Percentiles rank a stretch among this genome's conserved stretches.
phyloP scores from a whole-genome alignment of 2,797 vertebrate genomes.

The Cuniculus paca region DNA sequence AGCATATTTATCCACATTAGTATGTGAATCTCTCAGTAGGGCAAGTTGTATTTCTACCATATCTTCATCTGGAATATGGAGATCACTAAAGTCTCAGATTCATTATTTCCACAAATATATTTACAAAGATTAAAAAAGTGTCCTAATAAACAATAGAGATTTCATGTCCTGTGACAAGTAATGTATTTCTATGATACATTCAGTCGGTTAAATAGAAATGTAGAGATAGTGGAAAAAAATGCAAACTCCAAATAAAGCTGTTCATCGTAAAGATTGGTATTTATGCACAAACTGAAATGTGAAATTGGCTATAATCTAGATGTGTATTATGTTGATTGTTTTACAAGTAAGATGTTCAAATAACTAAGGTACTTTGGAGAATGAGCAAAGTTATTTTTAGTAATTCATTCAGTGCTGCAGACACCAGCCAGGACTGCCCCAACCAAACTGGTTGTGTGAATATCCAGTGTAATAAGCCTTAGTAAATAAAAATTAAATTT shows the following conservation, averaged over 20 bases:
- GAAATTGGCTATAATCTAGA: not conserved
- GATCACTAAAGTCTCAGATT: not conserved
- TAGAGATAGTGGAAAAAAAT: not conserved
- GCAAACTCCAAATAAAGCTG: not conserved
- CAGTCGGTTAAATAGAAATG: not conserved
- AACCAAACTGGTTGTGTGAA: not conserved
- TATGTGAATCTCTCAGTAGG: slow-evolving; percentile 3
- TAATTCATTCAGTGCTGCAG: not conserved
- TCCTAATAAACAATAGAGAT: not conserved
- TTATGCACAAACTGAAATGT: not conserved
- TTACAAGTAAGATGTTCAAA: not conserved
- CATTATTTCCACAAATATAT: not conserved
- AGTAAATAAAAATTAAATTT: not conserved
- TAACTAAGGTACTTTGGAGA: not conserved
- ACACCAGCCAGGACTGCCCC: not conserved
- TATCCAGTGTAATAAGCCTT: not conserved
- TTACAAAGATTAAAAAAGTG: not conserved
- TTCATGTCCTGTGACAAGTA: not conserved
- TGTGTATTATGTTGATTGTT: not conserved
- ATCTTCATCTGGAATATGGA: not conserved
- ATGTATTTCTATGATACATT: not conserved
- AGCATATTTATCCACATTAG: not conserved
- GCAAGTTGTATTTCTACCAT: not conserved
- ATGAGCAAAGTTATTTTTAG: not conserved
- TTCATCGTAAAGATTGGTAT: not conserved